Conservation (phyloP, 2,797 vertebrate genomes). For the Channa striata region DNA sequence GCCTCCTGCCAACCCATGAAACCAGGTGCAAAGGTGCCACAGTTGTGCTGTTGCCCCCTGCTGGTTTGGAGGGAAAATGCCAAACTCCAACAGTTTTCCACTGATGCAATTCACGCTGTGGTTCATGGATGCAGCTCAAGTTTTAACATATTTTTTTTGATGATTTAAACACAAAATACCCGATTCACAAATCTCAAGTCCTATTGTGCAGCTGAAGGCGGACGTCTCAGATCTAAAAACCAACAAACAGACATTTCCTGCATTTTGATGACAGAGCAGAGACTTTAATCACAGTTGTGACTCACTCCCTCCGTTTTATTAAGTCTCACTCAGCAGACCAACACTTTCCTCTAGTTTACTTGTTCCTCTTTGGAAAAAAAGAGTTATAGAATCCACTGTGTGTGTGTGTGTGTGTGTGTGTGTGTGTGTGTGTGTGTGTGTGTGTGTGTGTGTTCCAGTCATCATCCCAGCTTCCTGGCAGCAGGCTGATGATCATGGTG, state of each 20-base stretch:
- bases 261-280: constrained; percentile 28
- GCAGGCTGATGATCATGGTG: constrained; percentile 41
- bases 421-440: not conserved
- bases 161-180: no score
- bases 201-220: no score
- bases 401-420: no score
- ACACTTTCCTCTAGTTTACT: constrained; percentile 43
- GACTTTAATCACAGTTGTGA: constrained; percentile 41
- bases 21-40: no score
- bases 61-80: no score
- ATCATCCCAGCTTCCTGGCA: constrained; percentile 61
- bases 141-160: no score
- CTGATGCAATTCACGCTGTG: no score
- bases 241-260: constrained; percentile 26
- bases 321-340: constrained; percentile 1
- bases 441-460: constrained; percentile 2
- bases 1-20: no score
- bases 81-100: no score
- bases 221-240: constrained; percentile 2
- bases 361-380: constrained; percentile 39
- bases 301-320: constrained; percentile 50
- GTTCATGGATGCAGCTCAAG: no score
- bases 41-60: no score
- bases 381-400: constrained; percentile 1
- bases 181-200: no score